A percentile compares a stretch with the other conserved stretches of the same genome.
Conservation (phyloP, 2,797 vertebrate species). For the Trachops cirrhosus region DNA sequence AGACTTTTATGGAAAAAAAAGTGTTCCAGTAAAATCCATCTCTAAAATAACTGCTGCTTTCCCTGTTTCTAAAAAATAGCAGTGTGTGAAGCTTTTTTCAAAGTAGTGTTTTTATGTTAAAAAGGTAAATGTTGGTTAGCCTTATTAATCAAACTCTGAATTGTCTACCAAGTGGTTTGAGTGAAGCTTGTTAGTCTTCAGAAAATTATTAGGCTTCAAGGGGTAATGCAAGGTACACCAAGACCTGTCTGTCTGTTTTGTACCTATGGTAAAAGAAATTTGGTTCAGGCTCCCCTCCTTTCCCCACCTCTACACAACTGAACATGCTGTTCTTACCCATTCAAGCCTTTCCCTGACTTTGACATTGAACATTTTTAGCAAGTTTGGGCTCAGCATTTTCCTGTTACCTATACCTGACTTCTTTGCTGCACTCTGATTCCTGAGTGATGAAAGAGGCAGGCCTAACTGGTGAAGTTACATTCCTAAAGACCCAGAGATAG, state of each 20-base stretch:
- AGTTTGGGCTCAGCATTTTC: conserved; percentile 11
- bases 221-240: not conserved
- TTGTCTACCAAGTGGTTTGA: not conserved
- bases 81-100: not conserved
- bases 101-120: conserved; percentile 39
- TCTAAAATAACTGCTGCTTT: conserved; percentile 3
- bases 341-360: not conserved
- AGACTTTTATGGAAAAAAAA: not conserved
- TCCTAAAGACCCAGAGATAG: conserved; percentile 47
- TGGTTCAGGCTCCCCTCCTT: not conserved
- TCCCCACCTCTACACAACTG: not conserved
- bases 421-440: conserved; percentile 14
- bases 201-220: not conserved
- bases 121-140: not conserved
- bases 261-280: conserved; percentile 25
- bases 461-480: conserved; percentile 68
- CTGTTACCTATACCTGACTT: conserved; percentile 8
- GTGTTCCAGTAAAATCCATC: not conserved
- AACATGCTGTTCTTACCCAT: conserved; percentile 10
- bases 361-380: not conserved
- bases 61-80: not conserved
- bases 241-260: not conserved
- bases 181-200: conserved; percentile 7
- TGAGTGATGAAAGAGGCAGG: conserved; percentile 57
- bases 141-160: not conserved